phyloP scores from a whole-genome alignment of 2,113 vertebrate species.

The Rhineura floridana region DNA sequence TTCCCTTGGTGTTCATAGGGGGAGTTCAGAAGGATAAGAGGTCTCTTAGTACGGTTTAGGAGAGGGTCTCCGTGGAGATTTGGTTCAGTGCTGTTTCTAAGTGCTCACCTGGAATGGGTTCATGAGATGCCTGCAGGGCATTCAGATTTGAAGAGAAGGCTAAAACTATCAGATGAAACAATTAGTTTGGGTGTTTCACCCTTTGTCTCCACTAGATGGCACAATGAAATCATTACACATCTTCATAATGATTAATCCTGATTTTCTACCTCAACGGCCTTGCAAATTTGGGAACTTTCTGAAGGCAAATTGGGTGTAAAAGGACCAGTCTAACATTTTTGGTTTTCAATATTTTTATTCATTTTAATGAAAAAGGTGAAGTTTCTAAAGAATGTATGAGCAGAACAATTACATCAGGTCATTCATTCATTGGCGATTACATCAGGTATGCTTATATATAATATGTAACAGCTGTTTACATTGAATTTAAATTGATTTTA shows the following conservation, averaged over 20 bases:
- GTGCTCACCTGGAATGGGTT: neutral
- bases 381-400: neutral
- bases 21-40: neutral
- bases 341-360: neutral
- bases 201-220: slow-evolving; percentile 65
- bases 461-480: neutral
- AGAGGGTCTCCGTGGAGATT: neutral
- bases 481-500: too few species aligned
- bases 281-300: neutral
- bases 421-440: too few species aligned
- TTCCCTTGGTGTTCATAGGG: neutral
- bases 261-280: neutral
- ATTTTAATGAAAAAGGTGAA: neutral
- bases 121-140: neutral
- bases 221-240: slow-evolving; percentile 59
- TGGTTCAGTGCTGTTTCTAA: neutral
- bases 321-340: neutral
- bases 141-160: neutral
- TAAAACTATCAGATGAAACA: neutral
- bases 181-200: neutral
- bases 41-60: neutral
- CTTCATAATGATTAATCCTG: neutral
- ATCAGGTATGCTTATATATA: neutral
- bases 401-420: neutral
- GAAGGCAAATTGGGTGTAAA: neutral